These are phyloP conservation scores for Trichogramma pretiosum DNA, from an alignment of 1,140 invertebrate genomes.

Conservation along the genomic window DNA sequence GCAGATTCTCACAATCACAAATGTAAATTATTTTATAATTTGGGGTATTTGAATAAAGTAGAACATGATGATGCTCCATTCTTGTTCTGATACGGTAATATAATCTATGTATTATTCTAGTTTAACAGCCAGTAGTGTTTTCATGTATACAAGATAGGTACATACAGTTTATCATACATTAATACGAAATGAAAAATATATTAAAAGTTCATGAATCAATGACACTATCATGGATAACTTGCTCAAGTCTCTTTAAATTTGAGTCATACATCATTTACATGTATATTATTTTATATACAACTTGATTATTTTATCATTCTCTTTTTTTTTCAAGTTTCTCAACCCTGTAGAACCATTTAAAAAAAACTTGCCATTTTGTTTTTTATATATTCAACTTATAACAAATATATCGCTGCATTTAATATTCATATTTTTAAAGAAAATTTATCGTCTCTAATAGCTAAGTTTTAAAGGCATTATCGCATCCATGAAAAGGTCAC, in stretches of 20 bases:
- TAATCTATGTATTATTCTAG: constrained; percentile 45
- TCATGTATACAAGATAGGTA: constrained; percentile 47
- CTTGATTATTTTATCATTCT: no score
- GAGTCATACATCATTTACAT: constrained; percentile 8
- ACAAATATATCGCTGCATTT: no score
- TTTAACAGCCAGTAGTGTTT: constrained; percentile 47
- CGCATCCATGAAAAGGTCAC: constrained; percentile 23
- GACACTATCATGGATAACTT: constrained; percentile 19
- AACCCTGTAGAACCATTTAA: no score
- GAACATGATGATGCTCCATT: constrained; percentile 42
- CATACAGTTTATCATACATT: constrained; percentile 48
- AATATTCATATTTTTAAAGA: no score
- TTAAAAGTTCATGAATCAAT: constrained; percentile 25
- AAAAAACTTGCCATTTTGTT: no score
- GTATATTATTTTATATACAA: constrained; percentile 11
- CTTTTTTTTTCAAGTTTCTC: no score
- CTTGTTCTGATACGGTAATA: constrained; percentile 40
- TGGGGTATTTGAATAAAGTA: constrained; percentile 42
- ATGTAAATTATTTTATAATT: constrained; percentile 43
- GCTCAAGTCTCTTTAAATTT: constrained; percentile 1
- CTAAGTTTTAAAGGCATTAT: no score
- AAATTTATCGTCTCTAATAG: no score
- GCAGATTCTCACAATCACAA: constrained; percentile 47
- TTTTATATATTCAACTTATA: no score
- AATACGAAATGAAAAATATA: no score